Conservation (phyloP, 1,140 invertebrate species). For the Lutraria rhynchaena region DNA sequence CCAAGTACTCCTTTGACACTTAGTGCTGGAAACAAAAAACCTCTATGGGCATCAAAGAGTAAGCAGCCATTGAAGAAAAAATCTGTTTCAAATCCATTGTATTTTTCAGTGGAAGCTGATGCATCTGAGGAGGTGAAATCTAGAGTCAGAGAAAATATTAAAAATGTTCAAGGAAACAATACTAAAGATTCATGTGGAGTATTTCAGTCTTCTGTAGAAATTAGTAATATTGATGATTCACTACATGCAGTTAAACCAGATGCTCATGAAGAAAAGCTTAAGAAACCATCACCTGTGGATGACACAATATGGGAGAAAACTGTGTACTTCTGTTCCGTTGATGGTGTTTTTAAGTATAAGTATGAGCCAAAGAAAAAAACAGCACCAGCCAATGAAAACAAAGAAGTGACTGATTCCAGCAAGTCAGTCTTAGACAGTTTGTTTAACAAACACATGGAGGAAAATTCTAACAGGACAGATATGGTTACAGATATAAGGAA, state of each 20-base stretch:
- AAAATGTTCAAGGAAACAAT: too few species aligned
- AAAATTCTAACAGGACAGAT: too few species aligned
- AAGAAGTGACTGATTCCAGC: not conserved
- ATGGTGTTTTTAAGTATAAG: conserved; percentile 46
- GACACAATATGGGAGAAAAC: conserved; percentile 26
- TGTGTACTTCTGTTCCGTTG: conserved; percentile 43
- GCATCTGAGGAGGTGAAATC: conserved; percentile 24
- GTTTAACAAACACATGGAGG: not conserved
- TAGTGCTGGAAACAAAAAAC: not conserved
- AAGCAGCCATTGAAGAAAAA: not conserved
- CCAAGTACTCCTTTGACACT: not conserved
- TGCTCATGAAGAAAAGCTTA: not conserved
- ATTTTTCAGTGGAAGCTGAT: conserved; percentile 17
- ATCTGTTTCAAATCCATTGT: not conserved
- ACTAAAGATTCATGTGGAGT: conserved; percentile 20
- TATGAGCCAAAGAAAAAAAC: conserved; percentile 1
- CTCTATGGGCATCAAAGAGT: not conserved
- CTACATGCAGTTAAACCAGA: not conserved
- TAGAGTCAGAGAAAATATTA: conserved; percentile 16
- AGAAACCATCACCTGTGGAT: not conserved
- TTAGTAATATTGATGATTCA: not conserved
- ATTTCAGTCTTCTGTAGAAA: not conserved
- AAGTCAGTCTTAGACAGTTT: conserved; percentile 5
- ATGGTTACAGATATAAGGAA: too few species aligned
- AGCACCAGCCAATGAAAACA: not conserved